These are phyloP conservation scores for Zosterops lateralis DNA, from an alignment of 2,113 vertebrate genomes.

Conservation along the genomic window DNA sequence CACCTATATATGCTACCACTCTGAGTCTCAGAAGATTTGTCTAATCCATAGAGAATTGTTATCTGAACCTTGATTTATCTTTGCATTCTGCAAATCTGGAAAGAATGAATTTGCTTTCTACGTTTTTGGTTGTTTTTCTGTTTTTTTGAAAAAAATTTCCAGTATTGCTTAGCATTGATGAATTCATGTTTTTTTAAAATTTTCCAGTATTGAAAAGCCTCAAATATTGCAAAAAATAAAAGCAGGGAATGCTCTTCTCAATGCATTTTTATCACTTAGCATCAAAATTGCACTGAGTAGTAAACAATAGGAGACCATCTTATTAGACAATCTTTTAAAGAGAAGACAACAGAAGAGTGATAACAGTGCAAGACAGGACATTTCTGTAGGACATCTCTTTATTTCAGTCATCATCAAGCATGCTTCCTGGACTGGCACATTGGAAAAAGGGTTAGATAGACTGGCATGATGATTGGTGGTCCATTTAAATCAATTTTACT, in stretches of 20 bases:
- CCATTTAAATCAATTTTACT: background rate
- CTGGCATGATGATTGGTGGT: background rate
- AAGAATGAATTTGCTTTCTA: background rate
- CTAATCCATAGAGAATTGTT: background rate
- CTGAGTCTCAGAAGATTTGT: background rate
- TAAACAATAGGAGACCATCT: background rate
- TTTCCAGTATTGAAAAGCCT: background rate
- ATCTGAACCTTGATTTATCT: background rate
- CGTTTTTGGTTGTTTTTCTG: background rate
- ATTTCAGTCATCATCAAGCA: constrained; percentile 8
- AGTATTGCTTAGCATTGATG: background rate
- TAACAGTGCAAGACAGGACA: background rate
- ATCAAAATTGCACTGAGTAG: background rate
- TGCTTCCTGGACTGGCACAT: background rate
- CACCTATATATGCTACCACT: background rate
- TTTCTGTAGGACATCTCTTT: background rate
- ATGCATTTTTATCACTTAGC: constrained; percentile 7
- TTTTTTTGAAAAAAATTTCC: background rate
- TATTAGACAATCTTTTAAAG: background rate
- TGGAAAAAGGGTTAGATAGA: background rate
- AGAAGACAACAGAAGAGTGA: background rate
- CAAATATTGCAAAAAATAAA: background rate
- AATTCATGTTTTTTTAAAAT: background rate
- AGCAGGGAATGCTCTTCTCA: background rate
- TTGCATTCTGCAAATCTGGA: background rate